phyloP scores from a whole-genome alignment of 2,113 vertebrate species.

The Speoplatyrhinus poulsoni region DNA sequence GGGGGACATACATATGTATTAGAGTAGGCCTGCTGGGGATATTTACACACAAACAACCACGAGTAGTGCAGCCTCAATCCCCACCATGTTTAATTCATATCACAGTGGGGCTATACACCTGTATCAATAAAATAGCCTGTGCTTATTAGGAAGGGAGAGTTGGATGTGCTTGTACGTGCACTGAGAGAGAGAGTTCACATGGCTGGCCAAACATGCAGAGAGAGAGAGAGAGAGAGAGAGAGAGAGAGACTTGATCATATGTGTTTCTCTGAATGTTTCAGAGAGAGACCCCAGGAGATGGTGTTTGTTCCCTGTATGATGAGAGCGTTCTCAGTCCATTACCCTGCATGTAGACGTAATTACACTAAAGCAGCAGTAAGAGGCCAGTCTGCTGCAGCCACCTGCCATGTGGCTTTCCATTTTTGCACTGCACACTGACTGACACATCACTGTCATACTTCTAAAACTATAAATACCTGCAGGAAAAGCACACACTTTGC shows the following conservation, averaged over 20 bases:
- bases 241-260: not conserved
- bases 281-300: constrained; percentile 43
- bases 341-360: constrained; percentile 70
- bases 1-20: constrained; percentile 67
- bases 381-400: constrained; percentile 53
- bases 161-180: not conserved
- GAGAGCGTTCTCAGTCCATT: constrained; percentile 69
- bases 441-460: constrained; percentile 35
- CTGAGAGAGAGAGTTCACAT: too few relatives aligned
- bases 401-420: constrained; percentile 63
- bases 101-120: constrained; percentile 41
- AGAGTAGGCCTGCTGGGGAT: constrained; percentile 51
- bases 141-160: constrained; percentile 47
- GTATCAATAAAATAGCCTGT: constrained; percentile 43
- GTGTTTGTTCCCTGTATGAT: constrained; percentile 51
- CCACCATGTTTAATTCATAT: constrained; percentile 72
- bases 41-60: constrained; percentile 71
- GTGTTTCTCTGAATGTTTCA: constrained; percentile 15
- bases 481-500: too few relatives aligned
- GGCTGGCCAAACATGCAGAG: too few relatives aligned
- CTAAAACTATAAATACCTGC: not conserved
- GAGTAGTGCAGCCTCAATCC: constrained; percentile 60
- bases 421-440: constrained; percentile 34
- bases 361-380: constrained; percentile 63
- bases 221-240: too few relatives aligned